These are phyloP conservation scores for Barbus barbus DNA, from an alignment of 2,113 vertebrate genomes.

Conservation along the genomic window DNA sequence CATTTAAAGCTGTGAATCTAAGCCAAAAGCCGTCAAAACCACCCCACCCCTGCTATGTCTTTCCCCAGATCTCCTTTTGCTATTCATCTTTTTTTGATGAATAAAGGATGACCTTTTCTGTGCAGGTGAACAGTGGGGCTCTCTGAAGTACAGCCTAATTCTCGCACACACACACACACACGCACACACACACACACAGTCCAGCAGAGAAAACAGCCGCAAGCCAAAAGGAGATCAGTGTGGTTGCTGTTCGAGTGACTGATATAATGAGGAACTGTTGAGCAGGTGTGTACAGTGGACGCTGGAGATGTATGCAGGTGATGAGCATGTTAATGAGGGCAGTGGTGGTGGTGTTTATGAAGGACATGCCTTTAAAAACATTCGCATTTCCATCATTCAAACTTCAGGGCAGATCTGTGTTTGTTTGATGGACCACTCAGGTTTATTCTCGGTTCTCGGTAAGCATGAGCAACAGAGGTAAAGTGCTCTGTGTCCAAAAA, in stretches of 20 bases:
- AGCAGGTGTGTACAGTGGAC: background rate
- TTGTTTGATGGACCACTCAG: background rate
- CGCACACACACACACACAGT: background rate
- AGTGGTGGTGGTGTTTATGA: background rate
- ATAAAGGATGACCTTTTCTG: conserved; percentile 55
- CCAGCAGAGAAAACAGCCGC: conserved; percentile 30
- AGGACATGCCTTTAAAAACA: conserved; percentile 12
- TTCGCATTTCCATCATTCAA: background rate
- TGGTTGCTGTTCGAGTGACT: conserved; percentile 8
- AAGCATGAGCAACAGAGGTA: background rate
- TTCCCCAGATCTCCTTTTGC: conserved; percentile 31
- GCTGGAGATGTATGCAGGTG: conserved; percentile 3
- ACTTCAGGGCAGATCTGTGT: background rate
- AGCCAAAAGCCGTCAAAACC: conserved; percentile 38
- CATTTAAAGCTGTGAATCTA: conserved; percentile 43
- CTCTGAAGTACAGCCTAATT: conserved; percentile 30
- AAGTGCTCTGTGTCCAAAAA: background rate
- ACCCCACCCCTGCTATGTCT: conserved; percentile 25
- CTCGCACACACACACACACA: background rate
- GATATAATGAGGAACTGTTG: conserved; percentile 23
- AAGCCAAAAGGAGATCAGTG: conserved; percentile 33
- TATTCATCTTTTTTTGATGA: conserved; percentile 46
- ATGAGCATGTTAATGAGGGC: conserved; percentile 28
- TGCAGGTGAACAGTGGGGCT: conserved; percentile 43
- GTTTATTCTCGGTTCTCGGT: background rate